Evolutionary conservation across 2,797 vertebrate genomes (phyloP).

Genomic region (Setipinna tenuifilis): DNA sequence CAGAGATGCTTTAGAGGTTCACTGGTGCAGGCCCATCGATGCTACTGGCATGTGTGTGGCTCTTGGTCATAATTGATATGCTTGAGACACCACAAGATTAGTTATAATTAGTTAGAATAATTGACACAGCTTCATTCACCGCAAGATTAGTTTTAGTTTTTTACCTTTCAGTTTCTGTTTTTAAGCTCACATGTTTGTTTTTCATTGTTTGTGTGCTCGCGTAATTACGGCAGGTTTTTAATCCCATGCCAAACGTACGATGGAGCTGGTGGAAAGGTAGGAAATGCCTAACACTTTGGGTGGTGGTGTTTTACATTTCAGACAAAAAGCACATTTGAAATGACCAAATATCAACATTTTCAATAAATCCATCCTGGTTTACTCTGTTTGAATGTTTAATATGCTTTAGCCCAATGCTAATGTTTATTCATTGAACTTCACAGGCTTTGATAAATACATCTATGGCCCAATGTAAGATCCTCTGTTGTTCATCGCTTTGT

Average conservation of each 20-base stretch:
- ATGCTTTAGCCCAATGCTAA: neutral
- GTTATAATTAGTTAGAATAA: too few relatives aligned
- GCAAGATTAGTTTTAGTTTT: too few relatives aligned
- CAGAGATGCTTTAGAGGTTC: neutral
- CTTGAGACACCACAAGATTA: too few relatives aligned
- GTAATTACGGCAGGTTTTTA: too few relatives aligned
- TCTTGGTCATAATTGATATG: too few relatives aligned
- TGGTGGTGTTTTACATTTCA: neutral
- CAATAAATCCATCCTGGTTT: neutral
- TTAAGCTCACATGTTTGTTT: too few relatives aligned
- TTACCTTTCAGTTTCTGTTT: too few relatives aligned
- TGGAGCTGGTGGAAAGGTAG: neutral
- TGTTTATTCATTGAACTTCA: neutral
- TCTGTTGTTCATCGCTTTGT: constrained; percentile 1
- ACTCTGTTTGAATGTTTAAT: constrained; percentile 16
- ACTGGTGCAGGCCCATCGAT: neutral
- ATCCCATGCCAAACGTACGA: neutral
- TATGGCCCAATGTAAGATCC: neutral
- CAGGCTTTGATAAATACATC: constrained; percentile 7
- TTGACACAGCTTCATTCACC: too few relatives aligned
- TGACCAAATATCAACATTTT: neutral
- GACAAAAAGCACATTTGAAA: neutral
- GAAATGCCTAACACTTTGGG: neutral
- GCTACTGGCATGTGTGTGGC: too few relatives aligned
- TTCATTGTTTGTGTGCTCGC: too few relatives aligned